These are phyloP conservation scores for Aspidapion aeneum DNA, from an alignment of 2,888 invertebrate genomes.

Conservation along the genomic window DNA sequence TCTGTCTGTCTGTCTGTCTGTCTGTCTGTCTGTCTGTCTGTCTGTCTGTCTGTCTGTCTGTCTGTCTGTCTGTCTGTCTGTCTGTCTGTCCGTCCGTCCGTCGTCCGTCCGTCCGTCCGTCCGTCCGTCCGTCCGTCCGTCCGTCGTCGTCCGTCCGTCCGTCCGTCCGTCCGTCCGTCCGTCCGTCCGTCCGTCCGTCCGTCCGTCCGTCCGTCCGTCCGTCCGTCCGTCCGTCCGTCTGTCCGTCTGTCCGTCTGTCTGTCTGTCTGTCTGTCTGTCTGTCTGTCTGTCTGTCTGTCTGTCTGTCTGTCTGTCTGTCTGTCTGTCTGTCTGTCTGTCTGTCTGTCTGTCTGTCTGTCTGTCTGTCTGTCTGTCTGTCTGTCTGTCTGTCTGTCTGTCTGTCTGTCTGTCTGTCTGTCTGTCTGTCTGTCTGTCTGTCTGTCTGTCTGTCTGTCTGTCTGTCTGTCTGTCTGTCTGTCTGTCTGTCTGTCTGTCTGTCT, in stretches of 20 bases:
- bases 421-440: no score
- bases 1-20: constrained; percentile 18
- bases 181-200: constrained; percentile 11
- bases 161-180: no score
- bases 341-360: constrained; percentile 16
- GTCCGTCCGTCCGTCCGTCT: no score
- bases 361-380: no score
- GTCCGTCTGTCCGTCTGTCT: no score
- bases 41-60: no score
- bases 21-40: constrained; percentile 16
- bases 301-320: constrained; percentile 16
- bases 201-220: no score
- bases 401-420: constrained; percentile 12
- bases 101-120: no score
- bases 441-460: constrained; percentile 16
- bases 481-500: constrained; percentile 17
- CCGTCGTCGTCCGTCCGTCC: no score
- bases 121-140: no score
- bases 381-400: constrained; percentile 16
- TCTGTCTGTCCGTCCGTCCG: no score
- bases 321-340: constrained; percentile 17
- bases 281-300: constrained; percentile 16
- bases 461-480: constrained; percentile 17
- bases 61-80: no score
- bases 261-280: constrained; percentile 13